Conservation (phyloP, 2,888 invertebrate genomes). For the Rutpela maculata region DNA sequence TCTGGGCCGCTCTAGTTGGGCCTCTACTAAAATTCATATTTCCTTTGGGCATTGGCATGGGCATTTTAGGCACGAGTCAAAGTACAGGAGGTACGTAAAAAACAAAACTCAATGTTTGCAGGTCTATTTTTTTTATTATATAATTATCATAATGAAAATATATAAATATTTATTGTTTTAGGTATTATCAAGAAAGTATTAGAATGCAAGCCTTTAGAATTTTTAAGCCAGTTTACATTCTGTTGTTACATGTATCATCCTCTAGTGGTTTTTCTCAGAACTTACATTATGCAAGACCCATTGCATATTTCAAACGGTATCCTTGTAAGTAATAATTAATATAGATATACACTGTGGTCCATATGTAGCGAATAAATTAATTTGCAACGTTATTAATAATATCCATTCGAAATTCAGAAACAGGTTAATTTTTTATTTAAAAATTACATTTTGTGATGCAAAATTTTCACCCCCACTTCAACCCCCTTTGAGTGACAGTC, state of each 20-base stretch:
- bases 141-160: too few species aligned
- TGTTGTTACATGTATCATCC: constrained; percentile 11
- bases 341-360: too few species aligned
- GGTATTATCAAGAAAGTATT: constrained; percentile 20
- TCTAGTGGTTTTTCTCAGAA: neutral
- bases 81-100: neutral
- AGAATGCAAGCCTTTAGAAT: constrained; percentile 22
- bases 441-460: too few species aligned
- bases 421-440: too few species aligned
- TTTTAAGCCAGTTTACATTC: constrained; percentile 24
- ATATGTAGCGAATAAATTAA: too few species aligned
- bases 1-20: constrained; percentile 35
- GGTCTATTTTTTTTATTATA: neutral
- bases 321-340: neutral
- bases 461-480: too few species aligned
- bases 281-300: neutral
- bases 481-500: too few species aligned
- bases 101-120: neutral
- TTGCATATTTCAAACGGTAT: neutral
- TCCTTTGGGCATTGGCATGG: constrained; percentile 38
- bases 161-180: constrained; percentile 1
- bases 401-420: too few species aligned
- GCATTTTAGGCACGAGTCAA: constrained; percentile 23
- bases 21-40: constrained; percentile 41
- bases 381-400: too few species aligned